Percentiles rank a stretch among this genome's conserved stretches.
Conservation (phyloP, 2,888 invertebrate genomes). For the Bombylius discolor region DNA sequence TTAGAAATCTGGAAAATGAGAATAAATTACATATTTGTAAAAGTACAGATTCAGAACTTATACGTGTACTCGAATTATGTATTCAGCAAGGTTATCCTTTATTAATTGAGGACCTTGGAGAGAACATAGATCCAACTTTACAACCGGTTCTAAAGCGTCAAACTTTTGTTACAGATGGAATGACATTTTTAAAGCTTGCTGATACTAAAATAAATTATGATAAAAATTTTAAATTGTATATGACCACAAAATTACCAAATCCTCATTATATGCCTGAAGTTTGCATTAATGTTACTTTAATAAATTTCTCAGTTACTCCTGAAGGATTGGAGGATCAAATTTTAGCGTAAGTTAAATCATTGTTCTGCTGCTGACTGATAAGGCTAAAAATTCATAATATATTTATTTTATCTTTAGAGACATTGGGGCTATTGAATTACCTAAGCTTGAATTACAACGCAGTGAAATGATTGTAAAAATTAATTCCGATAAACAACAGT, state of each 20-base stretch:
- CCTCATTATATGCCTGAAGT: slow-evolving; percentile 90
- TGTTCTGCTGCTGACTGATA: background rate
- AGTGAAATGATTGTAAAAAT: slow-evolving; percentile 74
- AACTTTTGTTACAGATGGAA: slow-evolving; percentile 58
- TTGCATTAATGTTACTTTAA: slow-evolving; percentile 81
- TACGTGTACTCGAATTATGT: slow-evolving; percentile 61
- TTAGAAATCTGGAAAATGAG: slow-evolving; percentile 70
- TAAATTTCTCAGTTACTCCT: slow-evolving; percentile 86
- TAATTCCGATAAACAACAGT: slow-evolving; percentile 69
- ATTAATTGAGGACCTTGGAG: slow-evolving; percentile 78
- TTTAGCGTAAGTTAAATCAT: slow-evolving; percentile 53
- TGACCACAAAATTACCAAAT: slow-evolving; percentile 84
- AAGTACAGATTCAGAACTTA: slow-evolving; percentile 59
- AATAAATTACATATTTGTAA: slow-evolving; percentile 66
- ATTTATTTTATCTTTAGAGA: slow-evolving; percentile 39
- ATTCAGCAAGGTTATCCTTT: slow-evolving; percentile 76
- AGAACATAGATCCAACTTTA: slow-evolving; percentile 74
- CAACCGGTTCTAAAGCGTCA: slow-evolving; percentile 71
- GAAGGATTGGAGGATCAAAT: slow-evolving; percentile 86
- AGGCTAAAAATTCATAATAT: background rate
- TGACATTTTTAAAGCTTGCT: slow-evolving; percentile 68
- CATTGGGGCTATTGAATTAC: slow-evolving; percentile 81
- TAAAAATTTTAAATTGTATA: slow-evolving; percentile 69
- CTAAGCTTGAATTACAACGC: slow-evolving; percentile 70
- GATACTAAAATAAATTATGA: slow-evolving; percentile 87